phyloP scores from a whole-genome alignment of 2,797 vertebrate genomes.

The Octomys mimax region DNA sequence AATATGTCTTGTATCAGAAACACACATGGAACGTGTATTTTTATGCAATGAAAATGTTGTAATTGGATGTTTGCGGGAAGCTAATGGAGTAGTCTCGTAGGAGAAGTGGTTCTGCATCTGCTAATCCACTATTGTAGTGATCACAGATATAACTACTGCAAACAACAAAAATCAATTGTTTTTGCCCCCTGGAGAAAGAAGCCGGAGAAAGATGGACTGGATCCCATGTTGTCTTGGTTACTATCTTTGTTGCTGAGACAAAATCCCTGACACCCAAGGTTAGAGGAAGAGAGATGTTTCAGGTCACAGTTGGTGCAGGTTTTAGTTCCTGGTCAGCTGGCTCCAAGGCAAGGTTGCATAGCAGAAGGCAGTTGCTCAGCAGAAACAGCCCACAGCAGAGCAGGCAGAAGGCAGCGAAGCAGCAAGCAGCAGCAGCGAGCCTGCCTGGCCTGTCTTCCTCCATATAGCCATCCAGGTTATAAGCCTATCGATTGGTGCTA shows the following conservation, averaged over 20 bases:
- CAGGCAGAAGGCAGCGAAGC: not conserved
- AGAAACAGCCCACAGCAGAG: not conserved
- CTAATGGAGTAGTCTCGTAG: not conserved
- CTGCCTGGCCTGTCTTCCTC: not conserved
- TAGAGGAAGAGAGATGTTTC: not conserved
- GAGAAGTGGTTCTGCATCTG: not conserved
- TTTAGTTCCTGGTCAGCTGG: not conserved
- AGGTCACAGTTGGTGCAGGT: not conserved
- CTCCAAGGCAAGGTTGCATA: not conserved
- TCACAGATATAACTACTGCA: not conserved
- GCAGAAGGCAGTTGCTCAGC: not conserved
- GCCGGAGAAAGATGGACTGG: not conserved
- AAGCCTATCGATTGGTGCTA: not conserved
- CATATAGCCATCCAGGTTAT: not conserved
- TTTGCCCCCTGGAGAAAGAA: not conserved
- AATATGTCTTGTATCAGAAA: not conserved
- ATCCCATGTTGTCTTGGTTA: not conserved
- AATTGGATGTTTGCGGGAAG: not conserved
- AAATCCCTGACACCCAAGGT: not conserved
- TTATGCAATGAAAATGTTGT: not conserved
- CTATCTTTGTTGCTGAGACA: not conserved
- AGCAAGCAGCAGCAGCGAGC: not conserved
- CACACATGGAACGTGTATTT: not conserved
- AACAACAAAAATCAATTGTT: not conserved
- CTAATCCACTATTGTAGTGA: not conserved